A percentile compares a stretch with the other conserved stretches of the same genome.
Evolutionary conservation across 2,797 vertebrate species (phyloP).

Genomic region (Nyctalus aviator): DNA sequence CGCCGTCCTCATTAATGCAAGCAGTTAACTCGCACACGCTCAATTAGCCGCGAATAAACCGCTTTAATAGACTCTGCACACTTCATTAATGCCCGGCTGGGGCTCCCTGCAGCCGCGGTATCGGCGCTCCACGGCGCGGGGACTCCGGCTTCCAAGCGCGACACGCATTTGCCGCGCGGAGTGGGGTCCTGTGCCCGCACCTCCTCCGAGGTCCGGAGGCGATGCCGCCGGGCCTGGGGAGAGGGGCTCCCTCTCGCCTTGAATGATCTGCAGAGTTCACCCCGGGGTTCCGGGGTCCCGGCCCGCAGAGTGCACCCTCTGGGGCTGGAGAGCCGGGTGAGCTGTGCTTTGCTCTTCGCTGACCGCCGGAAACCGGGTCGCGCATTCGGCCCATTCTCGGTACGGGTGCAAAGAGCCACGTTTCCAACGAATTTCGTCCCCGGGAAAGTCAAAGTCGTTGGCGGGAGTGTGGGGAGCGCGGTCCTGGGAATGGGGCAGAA

Average conservation of each 20-base stretch:
- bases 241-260: background rate
- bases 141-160: background rate
- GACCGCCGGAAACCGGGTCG: conserved; percentile 21
- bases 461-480: background rate
- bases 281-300: background rate
- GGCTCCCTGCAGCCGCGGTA: conserved; percentile 28
- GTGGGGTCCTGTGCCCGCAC: background rate
- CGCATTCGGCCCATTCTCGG: background rate
- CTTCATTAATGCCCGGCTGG: conserved; percentile 83
- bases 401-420: conserved; percentile 49
- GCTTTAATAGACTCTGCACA: conserved; percentile 86
- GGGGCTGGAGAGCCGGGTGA: background rate
- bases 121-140: background rate
- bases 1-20: conserved; percentile 85
- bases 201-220: background rate
- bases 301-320: background rate
- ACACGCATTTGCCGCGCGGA: background rate
- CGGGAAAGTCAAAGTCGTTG: conserved; percentile 43
- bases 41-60: conserved; percentile 86
- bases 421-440: conserved; percentile 76
- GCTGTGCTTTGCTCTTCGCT: conserved; percentile 17
- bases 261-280: background rate
- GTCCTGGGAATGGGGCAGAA: conserved; percentile 32
- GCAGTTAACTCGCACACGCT: conserved; percentile 88
- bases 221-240: background rate